Conservation (phyloP, 2,888 invertebrate species). For the Eupithecia dodoneata region DNA sequence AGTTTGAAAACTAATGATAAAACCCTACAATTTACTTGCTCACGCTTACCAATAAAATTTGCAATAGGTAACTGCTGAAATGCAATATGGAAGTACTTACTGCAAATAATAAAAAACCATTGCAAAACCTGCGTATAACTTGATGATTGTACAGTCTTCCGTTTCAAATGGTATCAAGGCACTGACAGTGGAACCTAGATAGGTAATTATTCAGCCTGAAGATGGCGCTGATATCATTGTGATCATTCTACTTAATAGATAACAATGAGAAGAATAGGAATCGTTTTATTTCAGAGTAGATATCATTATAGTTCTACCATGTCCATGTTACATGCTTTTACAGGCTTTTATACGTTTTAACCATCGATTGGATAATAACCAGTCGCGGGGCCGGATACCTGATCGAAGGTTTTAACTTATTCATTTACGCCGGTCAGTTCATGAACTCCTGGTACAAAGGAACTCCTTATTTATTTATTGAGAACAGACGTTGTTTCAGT, state of each 20-base stretch:
- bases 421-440: neutral
- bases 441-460: neutral
- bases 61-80: neutral
- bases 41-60: neutral
- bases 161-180: constrained; percentile 1
- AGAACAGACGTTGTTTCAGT: neutral
- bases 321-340: neutral
- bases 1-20: neutral
- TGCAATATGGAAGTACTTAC: neutral
- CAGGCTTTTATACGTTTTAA: no score
- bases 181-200: constrained; percentile 35
- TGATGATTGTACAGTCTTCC: neutral
- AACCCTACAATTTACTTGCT: neutral
- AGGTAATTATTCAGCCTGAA: constrained; percentile 33
- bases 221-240: constrained; percentile 46
- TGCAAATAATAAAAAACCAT: constrained; percentile 2
- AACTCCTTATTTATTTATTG: neutral
- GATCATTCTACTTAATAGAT: constrained; percentile 20
- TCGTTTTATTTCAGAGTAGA: neutral
- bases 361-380: neutral
- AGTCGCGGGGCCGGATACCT: neutral
- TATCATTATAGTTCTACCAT: neutral
- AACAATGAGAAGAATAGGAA: neutral
- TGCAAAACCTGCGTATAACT: neutral
- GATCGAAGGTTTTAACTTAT: neutral